Conservation (phyloP, 2,113 vertebrate genomes). For the Nymphicus hollandicus region DNA sequence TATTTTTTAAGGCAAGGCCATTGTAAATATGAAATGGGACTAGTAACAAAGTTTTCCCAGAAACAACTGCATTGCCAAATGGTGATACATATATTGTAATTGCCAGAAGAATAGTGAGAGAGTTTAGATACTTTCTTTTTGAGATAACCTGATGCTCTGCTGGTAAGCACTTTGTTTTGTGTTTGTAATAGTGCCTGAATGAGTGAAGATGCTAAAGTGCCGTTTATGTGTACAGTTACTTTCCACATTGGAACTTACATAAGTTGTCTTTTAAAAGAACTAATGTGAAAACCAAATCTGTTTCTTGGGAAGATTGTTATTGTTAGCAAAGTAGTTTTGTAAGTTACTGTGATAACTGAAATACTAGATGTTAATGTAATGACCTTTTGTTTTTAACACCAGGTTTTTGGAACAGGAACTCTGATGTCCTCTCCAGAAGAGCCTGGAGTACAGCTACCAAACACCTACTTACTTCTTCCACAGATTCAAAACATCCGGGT, state of each 20-base stretch:
- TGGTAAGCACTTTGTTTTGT: neutral
- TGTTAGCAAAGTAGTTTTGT: neutral
- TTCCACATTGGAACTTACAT: neutral
- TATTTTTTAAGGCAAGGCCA: neutral
- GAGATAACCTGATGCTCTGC: neutral
- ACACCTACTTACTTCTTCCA: constrained; percentile 84
- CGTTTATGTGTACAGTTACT: neutral
- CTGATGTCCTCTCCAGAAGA: constrained; percentile 73
- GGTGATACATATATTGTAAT: neutral
- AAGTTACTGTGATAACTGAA: neutral
- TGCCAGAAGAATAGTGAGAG: neutral
- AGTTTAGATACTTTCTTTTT: neutral
- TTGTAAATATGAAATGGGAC: neutral
- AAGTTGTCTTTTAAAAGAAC: neutral
- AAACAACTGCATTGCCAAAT: neutral
- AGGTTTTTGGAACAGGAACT: constrained; percentile 92
- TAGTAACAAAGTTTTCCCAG: neutral
- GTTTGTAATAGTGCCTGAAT: neutral
- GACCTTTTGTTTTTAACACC: neutral
- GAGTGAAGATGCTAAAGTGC: neutral
- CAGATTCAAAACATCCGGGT: constrained; percentile 90
- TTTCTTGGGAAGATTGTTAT: neutral
- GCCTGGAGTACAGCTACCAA: constrained; percentile 74
- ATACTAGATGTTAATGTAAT: neutral
- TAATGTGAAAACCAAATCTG: neutral